Base-by-base conservation (phyloP, 2,797 vertebrate species). In the Synanceia verrucosa region DNA sequence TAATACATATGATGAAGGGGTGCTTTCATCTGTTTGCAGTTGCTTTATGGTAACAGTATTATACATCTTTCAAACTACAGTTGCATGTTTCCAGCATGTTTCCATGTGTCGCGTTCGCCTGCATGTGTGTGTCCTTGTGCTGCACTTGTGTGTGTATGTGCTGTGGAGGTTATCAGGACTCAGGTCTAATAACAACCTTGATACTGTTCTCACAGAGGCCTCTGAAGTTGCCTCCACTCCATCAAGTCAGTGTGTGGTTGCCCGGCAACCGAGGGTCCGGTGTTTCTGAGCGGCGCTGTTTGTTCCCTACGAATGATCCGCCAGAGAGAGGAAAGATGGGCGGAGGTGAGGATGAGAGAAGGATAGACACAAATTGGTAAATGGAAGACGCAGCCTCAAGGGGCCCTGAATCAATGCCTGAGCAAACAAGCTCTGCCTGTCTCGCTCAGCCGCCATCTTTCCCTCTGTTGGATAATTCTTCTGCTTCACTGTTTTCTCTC, bases 361-460 rank as follows among this genome's bases (percentile, higher is more conserved):
- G 90, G 91, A 92, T 92, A 93, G 89, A 93, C 91, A 93, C 91
- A 94, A 93, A 94, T 94, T 94, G 93, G 93, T 93, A 93, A 94
- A 94, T 91, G 91, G 92, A 90, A 92, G 92, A 90, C 86, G 76
- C 84, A 86, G 90, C 88, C 91, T 91, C 92, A 23, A 89, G 93
- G 89, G 93, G 88, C 87, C 85, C 73, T 76, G 90, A 92, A 94
- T 94, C 93, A 91, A 94, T 94, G 93, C 89, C 88, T 86, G 85
- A 90, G 88, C 89, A 93, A 92, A 92, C 89, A 94, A 89, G 85
- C 89, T 75, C 75, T 57, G 79, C 82, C 83, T 83, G 78, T 80
- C 74, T 84, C 78, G 60, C 72, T 81, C 75, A 39, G 70, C 79
- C 71, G 70, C 87, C 89, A 78, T 90, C 81, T 79, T 83, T 72